phyloP scores from a whole-genome alignment of 2,113 vertebrate species.

The Cyanoramphus novaezelandiae region DNA sequence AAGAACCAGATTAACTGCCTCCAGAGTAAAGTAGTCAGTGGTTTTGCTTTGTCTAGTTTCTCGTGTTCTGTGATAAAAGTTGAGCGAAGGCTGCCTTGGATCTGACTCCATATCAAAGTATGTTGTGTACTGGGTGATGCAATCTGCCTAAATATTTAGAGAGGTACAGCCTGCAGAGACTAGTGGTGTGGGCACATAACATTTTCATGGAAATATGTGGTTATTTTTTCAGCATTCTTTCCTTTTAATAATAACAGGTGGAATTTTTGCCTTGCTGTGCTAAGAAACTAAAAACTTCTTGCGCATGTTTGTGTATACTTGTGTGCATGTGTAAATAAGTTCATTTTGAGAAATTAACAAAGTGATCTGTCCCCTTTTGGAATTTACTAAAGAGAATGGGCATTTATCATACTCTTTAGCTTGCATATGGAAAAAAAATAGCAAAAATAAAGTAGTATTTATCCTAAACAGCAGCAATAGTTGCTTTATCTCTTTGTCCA shows the following conservation, averaged over 20 bases:
- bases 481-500: background rate
- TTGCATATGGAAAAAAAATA: background rate
- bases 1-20: background rate
- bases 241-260: background rate
- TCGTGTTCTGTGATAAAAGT: background rate
- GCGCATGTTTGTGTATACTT: rapidly evolving
- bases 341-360: background rate
- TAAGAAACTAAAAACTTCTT: background rate
- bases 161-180: background rate
- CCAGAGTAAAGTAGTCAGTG: background rate
- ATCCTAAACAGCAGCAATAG: background rate
- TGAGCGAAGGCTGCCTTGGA: background rate
- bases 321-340: background rate
- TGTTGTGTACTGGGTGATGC: background rate
- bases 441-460: background rate
- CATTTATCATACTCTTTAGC: background rate
- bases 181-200: rapidly evolving
- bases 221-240: background rate
- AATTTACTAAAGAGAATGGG: background rate
- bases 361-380: background rate
- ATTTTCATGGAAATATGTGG: background rate
- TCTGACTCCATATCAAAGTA: background rate
- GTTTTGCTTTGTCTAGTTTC: rapidly evolving
- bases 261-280: background rate
- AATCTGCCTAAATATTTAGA: background rate